Evolutionary conservation across 2,113 vertebrate species (phyloP), one percentile per base, ranked within the genome.

Genomic region (Poeciliopsis turrubarensis): DNA sequence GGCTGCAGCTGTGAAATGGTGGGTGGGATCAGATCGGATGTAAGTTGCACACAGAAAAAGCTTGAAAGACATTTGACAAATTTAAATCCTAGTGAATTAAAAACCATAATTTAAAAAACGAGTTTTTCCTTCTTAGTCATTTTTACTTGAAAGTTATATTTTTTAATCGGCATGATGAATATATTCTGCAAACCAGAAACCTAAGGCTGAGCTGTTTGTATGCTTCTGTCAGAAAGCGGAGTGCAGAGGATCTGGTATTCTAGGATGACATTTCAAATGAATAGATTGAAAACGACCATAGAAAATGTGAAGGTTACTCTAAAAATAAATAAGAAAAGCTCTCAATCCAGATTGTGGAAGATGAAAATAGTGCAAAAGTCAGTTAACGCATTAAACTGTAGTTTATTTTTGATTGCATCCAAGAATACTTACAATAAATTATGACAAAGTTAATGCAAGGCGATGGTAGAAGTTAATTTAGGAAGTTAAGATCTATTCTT

Each of bases 301-400:
- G 87, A 91, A 90, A 89, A 25, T 3, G 61, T 85, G 80, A 92
- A 91, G 91, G 89, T 89, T 91, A 51, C 25, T 65, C 86, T 85
- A 84, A 86, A 91, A 90, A 84, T 86, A 91, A 26, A 0, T 12
- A 30, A 75, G 70, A 41, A 81, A 82, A 83, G 51, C 47, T 54
- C 15, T 66, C 41, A 30, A 2, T 68, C 29, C 27, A 26, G 47
- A 10, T 34, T 37, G 7, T 54, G 31, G 27, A 54, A 41, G 78
- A 68, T 60, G 13, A 32, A 29, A 25, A 70, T 64, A 47, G 61
- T 34, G 26, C 1, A 60, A 7, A 57, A 57, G 25, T 10, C 25
- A 10, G 51, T 22, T 57, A n/a, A 57, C 22, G n/a, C 22, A 57
- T 57, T 57, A n/a, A 5, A 54, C 22, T 54, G 7, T 9, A 57